A percentile compares a stretch with the other conserved stretches of the same genome.
phyloP scores from a whole-genome alignment of 1,140 invertebrate genomes.

The Drosophila burlai region DNA sequence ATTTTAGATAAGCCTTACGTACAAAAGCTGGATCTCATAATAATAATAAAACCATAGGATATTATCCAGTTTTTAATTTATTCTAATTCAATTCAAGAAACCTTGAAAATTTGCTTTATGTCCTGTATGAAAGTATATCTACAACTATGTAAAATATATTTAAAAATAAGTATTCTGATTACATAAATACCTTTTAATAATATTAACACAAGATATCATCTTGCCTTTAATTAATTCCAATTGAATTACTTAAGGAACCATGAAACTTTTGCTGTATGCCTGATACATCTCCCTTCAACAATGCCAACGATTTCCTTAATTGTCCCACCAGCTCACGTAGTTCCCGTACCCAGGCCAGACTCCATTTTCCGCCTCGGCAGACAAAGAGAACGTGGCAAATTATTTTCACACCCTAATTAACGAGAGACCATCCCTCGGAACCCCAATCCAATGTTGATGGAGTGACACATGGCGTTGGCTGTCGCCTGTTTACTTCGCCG shows the following conservation, averaged over 20 bases:
- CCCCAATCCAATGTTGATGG: conserved; percentile 36
- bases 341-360: not conserved
- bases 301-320: conserved; percentile 23
- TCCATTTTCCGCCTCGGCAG: conserved; percentile 39
- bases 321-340: conserved; percentile 49
- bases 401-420: conserved; percentile 66
- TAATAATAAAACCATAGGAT: too few species aligned
- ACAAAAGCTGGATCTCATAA: too few species aligned
- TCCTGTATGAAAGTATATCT: too few species aligned
- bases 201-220: not conserved
- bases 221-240: not conserved
- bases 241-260: not conserved
- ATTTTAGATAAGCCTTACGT: not conserved
- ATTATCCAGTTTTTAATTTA: too few species aligned
- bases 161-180: not conserved
- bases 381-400: conserved; percentile 51
- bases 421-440: conserved; percentile 1
- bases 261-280: not conserved
- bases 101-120: too few species aligned
- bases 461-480: conserved; percentile 50
- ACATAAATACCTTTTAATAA: too few species aligned
- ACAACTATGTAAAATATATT: too few species aligned
- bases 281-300: conserved; percentile 2
- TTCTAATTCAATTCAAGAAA: too few species aligned
- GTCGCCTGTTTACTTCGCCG: conserved; percentile 38